Evolutionary conservation across 2,888 invertebrate species (phyloP).

Genomic region (Pyrrhopygopsis socrates): DNA sequence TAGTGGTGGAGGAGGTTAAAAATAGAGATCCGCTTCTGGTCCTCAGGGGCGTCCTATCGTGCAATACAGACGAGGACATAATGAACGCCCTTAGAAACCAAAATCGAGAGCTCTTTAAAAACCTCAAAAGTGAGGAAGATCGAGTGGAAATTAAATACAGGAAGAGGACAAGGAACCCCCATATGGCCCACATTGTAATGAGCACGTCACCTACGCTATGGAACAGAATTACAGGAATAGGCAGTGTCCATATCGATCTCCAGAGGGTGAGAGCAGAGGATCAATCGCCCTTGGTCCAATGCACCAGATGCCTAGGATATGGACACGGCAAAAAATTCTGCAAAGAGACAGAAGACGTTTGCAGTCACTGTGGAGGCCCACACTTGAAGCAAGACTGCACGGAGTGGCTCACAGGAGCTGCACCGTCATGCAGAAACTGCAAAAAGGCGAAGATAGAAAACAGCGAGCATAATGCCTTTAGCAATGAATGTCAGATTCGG

Average conservation of each 20-base stretch:
- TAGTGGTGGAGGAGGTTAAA: neutral
- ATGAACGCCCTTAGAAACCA: constrained; percentile 38
- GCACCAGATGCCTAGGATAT: too few relatives aligned
- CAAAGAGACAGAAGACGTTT: neutral
- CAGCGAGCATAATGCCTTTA: neutral
- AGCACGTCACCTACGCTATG: too few relatives aligned
- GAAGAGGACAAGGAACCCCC: too few relatives aligned
- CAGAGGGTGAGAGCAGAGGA: too few relatives aligned
- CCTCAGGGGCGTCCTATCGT: constrained; percentile 34
- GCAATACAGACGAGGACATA: constrained; percentile 59
- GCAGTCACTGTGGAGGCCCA: neutral
- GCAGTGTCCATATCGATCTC: too few relatives aligned
- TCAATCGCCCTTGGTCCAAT: too few relatives aligned
- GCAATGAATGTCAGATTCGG: neutral
- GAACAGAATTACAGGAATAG: too few relatives aligned
- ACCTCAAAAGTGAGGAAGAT: neutral
- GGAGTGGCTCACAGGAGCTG: neutral
- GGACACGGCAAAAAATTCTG: too few relatives aligned
- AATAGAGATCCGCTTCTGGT: constrained; percentile 55
- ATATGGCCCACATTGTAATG: too few relatives aligned
- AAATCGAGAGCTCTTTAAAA: constrained; percentile 26
- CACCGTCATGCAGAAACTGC: neutral
- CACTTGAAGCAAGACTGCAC: too few relatives aligned
- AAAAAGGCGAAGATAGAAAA: neutral
- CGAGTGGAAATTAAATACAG: neutral